Evolutionary conservation across 2,888 invertebrate species (phyloP).

Genomic region (Oeneis ivallda): DNA sequence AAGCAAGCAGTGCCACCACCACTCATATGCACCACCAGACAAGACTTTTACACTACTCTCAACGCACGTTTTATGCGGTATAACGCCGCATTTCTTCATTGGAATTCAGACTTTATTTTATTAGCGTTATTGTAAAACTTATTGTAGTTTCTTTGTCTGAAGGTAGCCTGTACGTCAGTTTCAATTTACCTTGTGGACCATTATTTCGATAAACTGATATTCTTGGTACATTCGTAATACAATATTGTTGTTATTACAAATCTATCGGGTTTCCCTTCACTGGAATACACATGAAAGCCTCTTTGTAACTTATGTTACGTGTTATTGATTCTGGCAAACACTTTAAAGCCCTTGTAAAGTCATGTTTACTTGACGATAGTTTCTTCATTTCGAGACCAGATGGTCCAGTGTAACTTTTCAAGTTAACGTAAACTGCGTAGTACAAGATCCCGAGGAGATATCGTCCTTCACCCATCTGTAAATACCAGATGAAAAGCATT

Average conservation of each 20-base stretch:
- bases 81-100: no score
- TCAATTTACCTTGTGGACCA: not conserved
- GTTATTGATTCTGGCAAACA: constrained; percentile 7
- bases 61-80: no score
- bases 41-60: no score
- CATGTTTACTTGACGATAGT: not conserved
- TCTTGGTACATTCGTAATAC: not conserved
- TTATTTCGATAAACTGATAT: not conserved
- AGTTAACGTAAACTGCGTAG: no score
- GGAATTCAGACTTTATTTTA: no score
- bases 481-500: no score
- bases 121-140: no score
- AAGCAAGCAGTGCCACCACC: no score
- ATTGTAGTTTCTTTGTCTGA: not conserved
- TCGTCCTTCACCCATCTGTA: no score
- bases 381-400: not conserved
- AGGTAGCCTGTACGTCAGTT: not conserved
- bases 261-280: not conserved
- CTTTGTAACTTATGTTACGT: constrained; percentile 12
- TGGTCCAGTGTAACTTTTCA: no score
- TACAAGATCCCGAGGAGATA: no score
- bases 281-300: constrained; percentile 8
- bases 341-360: constrained; percentile 10
- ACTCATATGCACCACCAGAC: no score
- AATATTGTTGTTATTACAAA: not conserved